Evolutionary conservation across 1,140 invertebrate genomes (phyloP).

Genomic region (Megathymus violae): DNA sequence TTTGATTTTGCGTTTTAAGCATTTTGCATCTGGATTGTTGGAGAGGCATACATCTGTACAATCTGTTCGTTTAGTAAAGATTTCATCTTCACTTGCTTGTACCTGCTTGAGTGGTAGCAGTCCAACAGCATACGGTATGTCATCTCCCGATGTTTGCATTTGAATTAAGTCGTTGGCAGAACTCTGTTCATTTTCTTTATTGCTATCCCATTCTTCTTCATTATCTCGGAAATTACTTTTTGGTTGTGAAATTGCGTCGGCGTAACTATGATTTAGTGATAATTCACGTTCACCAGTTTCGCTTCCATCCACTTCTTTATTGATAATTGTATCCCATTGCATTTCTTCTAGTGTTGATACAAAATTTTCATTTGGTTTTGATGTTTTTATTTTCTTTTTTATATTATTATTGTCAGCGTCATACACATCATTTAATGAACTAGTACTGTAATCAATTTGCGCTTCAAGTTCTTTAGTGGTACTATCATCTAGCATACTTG

Average conservation of each 20-base stretch:
- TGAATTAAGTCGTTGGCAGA: slow-evolving; percentile 34
- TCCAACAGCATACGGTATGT: slow-evolving; percentile 74
- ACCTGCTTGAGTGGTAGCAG: slow-evolving; percentile 66
- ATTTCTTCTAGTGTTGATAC: slow-evolving; percentile 42
- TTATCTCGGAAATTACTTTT: slow-evolving; percentile 4
- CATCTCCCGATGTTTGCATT: slow-evolving; percentile 49
- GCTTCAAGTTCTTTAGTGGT: slow-evolving; percentile 10
- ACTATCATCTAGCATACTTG: slow-evolving; percentile 33
- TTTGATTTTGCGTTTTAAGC: slow-evolving; percentile 75
- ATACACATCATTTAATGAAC: slow-evolving; percentile 23
- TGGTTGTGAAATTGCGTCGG: not conserved
- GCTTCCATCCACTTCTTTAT: slow-evolving; percentile 20
- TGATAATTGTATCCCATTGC: slow-evolving; percentile 52
- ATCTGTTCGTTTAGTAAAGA: slow-evolving; percentile 62
- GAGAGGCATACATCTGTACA: slow-evolving; percentile 49
- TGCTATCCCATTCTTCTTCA: slow-evolving; percentile 40
- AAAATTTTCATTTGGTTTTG: slow-evolving; percentile 27
- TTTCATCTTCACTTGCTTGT: slow-evolving; percentile 47
- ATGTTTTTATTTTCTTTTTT: slow-evolving; percentile 9
- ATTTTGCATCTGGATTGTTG: slow-evolving; percentile 64
- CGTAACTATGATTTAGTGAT: slow-evolving; percentile 1
- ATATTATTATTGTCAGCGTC: slow-evolving; percentile 16
- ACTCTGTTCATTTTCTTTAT: slow-evolving; percentile 37
- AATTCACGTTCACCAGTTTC: not conserved
- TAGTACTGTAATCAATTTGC: slow-evolving; percentile 3